phyloP scores from a whole-genome alignment of 1,140 invertebrate species.

The Hypothenemus hampei region DNA sequence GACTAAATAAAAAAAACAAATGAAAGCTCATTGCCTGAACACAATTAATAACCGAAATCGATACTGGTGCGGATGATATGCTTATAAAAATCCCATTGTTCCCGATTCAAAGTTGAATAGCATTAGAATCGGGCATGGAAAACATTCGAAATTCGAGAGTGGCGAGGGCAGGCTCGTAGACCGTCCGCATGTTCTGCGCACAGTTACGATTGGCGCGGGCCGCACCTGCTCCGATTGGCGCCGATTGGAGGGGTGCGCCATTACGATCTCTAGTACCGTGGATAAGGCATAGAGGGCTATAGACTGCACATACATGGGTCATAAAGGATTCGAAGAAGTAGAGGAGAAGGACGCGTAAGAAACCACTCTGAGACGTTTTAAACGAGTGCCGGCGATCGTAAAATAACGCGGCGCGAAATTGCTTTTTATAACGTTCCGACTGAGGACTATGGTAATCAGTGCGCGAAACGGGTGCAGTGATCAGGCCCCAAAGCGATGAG shows the following conservation, averaged over 20 bases:
- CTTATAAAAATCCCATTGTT: too few species aligned
- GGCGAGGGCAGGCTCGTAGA: constrained; percentile 31
- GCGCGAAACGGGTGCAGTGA: constrained; percentile 40
- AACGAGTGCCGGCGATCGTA: constrained; percentile 43
- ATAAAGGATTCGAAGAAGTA: constrained; percentile 63
- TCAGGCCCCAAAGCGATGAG: constrained; percentile 64
- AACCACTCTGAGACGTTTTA: constrained; percentile 47
- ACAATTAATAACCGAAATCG: too few species aligned
- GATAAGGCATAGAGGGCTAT: constrained; percentile 61
- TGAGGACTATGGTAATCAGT: constrained; percentile 43
- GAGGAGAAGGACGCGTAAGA: constrained; percentile 61
- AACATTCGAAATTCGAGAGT: constrained; percentile 27
- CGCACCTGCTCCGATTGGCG: constrained; percentile 46
- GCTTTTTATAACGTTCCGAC: constrained; percentile 9
- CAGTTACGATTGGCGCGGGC: constrained; percentile 40
- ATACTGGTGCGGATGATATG: too few species aligned
- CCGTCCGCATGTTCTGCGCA: constrained; percentile 39
- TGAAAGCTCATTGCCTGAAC: too few species aligned
- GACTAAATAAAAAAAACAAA: too few species aligned
- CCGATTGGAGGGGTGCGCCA: constrained; percentile 52
- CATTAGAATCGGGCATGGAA: not conserved
- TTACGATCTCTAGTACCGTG: constrained; percentile 58
- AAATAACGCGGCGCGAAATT: constrained; percentile 27
- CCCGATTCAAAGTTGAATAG: too few species aligned
- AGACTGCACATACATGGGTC: constrained; percentile 62